Evolutionary conservation across 2,797 vertebrate genomes (phyloP), one percentile per base, ranked within the genome.

Genomic region (Neosalanx taihuensis): DNA sequence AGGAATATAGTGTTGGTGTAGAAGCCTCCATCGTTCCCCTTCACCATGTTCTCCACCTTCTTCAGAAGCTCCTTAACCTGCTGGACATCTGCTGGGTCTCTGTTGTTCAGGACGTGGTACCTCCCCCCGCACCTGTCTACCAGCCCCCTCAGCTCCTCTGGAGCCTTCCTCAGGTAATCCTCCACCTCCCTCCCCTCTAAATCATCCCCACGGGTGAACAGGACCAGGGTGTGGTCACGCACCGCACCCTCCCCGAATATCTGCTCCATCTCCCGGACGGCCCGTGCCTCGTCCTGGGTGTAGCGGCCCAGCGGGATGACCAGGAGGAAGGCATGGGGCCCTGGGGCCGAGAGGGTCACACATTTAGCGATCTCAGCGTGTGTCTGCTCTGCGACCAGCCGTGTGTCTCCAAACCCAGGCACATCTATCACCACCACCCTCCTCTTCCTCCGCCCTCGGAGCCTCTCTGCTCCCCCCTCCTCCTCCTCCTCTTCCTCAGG

Each of bases 271-370:
- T 86, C 83, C 17, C 56, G 62, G 3, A 84, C 83, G 0, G 89
- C 90, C 53, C 63, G 72, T 23, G 64, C 68, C 35, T 94, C 93
- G 4, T 81, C 70, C 0, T 84, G 82, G 4, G 93, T 94, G 72
- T 91, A 94, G 65, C 93, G 89, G 2, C 93, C 93, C n/a, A 94
- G 64, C 0, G 91, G 92, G 26, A 92, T 82, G 23, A 93, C 92
- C 58, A 95, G 77, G 56, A 95, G 90, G 80, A 95, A 91, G 3
- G 91, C 92, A 0, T 95, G 94, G 0, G 94, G 93, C 3, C 94
- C 94, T 0, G 94, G 93, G 2, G 89, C 85, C 0, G 79, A 90
- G 9, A 92, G 86, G 15, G 81, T 74, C 72, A 95, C 89, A 53
- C 94, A 94, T 57, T 88, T 89, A 0, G 89, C 86, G 0, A 94